Conservation (phyloP, 2,888 invertebrate species). For the Molanna angustata region DNA sequence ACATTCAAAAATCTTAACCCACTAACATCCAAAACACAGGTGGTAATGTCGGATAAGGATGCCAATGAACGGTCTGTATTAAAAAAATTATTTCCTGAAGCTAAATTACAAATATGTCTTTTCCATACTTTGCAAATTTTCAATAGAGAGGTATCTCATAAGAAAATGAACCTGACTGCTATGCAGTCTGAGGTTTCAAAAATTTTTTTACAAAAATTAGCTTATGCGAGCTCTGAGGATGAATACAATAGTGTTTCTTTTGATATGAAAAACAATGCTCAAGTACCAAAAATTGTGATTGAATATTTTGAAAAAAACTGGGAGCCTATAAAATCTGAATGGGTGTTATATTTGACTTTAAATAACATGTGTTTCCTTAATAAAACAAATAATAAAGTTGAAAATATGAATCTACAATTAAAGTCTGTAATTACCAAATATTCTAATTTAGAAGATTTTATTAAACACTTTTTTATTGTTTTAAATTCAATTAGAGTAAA, state of each 20-base stretch:
- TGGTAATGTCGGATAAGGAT: constrained; percentile 2
- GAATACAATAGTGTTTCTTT: background rate
- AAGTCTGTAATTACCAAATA: too few relatives aligned
- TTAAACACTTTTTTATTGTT: background rate
- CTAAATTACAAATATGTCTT: constrained; percentile 1
- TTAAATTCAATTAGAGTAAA: background rate
- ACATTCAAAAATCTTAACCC: constrained; percentile 2
- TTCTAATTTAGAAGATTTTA: background rate
- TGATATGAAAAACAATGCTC: background rate
- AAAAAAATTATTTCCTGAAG: too few relatives aligned
- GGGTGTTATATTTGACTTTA: background rate
- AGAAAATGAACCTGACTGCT: constrained; percentile 3
- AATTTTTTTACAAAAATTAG: too few relatives aligned
- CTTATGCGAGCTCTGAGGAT: background rate
- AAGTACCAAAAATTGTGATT: too few relatives aligned
- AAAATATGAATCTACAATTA: too few relatives aligned
- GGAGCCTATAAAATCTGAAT: too few relatives aligned
- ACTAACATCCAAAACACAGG: background rate
- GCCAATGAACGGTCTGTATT: too few relatives aligned
- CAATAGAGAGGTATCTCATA: constrained; percentile 1
- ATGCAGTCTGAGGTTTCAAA: too few relatives aligned
- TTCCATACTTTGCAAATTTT: constrained; percentile 1
- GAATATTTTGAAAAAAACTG: background rate
- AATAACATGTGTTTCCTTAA: background rate
- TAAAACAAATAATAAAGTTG: too few relatives aligned